phyloP scores from a whole-genome alignment of 2,888 invertebrate genomes.

The Sepioteuthis lessoniana region DNA sequence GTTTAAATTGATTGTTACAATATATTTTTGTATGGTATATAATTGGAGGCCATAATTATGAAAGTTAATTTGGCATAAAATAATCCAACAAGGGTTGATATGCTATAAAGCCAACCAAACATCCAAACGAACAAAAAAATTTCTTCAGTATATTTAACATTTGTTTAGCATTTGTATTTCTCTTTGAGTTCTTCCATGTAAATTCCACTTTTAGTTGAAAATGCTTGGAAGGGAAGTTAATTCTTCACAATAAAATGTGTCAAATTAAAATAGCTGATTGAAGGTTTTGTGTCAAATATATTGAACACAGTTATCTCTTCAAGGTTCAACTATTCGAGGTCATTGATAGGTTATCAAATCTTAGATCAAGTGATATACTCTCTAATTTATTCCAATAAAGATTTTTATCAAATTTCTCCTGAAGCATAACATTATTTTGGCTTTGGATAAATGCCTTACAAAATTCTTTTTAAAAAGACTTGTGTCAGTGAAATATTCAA shows the following conservation, averaged over 20 bases:
- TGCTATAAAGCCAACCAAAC: too few species aligned
- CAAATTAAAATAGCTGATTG: not conserved
- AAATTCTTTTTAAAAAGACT: not conserved
- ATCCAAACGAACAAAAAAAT: too few species aligned
- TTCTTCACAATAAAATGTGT: not conserved
- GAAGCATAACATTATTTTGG: not conserved
- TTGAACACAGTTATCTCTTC: not conserved
- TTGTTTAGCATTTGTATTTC: not conserved
- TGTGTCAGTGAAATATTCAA: not conserved
- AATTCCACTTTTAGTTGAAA: not conserved
- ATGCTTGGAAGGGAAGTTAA: not conserved
- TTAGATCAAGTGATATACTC: not conserved
- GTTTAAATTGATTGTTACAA: too few species aligned
- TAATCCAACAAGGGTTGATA: too few species aligned
- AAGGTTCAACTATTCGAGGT: not conserved
- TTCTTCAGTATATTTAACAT: not conserved
- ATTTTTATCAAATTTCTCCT: not conserved
- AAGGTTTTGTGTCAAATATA: not conserved
- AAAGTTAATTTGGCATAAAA: too few species aligned
- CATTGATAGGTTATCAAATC: not conserved
- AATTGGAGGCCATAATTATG: too few species aligned
- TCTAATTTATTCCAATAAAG: not conserved
- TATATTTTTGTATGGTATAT: too few species aligned
- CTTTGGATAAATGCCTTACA: not conserved
- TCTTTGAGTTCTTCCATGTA: not conserved